Evolutionary conservation across 2,797 vertebrate species (phyloP).

Genomic region (Lophotriccus pileatus): DNA sequence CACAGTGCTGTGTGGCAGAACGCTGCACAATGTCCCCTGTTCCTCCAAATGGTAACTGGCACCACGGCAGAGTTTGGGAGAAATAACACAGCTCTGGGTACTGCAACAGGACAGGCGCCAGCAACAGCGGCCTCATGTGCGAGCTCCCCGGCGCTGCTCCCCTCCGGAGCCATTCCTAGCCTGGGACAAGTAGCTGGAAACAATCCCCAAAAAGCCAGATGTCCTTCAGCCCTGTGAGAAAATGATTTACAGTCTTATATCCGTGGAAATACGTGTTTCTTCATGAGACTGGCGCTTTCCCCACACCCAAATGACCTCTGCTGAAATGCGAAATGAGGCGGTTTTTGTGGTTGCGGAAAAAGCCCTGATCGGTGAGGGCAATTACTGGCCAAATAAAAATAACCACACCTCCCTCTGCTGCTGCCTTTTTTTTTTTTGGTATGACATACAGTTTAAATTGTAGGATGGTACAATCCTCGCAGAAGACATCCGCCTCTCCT

Average conservation of each 20-base stretch:
- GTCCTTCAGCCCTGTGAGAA: background rate
- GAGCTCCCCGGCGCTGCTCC: background rate
- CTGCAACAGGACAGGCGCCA: background rate
- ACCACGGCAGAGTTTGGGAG: rapidly evolving
- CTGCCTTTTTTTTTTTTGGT: background rate
- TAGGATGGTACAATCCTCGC: rapidly evolving
- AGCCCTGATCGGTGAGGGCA: background rate
- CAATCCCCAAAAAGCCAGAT: rapidly evolving
- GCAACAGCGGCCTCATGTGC: rapidly evolving
- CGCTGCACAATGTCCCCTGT: rapidly evolving
- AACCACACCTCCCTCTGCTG: background rate
- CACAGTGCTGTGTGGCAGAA: background rate
- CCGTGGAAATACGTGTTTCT: background rate
- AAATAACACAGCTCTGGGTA: background rate
- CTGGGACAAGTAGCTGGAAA: background rate
- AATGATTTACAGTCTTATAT: rapidly evolving
- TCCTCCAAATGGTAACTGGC: background rate
- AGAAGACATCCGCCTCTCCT: background rate
- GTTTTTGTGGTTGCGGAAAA: background rate
- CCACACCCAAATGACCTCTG: background rate
- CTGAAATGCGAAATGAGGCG: background rate
- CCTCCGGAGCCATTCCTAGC: background rate
- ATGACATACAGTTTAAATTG: rapidly evolving
- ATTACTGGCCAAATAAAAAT: background rate
- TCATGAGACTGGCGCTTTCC: rapidly evolving